Evolutionary conservation across 2,113 vertebrate genomes (phyloP).

Genomic region (Acrocephalus kingi): DNA sequence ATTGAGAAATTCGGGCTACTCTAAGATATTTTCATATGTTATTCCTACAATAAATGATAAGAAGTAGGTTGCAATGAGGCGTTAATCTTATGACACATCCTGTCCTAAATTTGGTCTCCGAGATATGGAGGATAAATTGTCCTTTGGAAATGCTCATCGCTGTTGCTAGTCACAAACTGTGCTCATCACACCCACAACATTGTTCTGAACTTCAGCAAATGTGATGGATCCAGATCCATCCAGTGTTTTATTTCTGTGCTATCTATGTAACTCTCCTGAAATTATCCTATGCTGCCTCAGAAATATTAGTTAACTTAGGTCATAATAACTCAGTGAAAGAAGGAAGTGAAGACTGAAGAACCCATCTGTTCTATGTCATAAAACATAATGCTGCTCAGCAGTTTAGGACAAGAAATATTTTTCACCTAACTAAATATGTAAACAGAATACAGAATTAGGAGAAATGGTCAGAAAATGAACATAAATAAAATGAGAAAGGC

Average conservation of each 20-base stretch:
- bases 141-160: background rate
- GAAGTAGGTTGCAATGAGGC: background rate
- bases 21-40: background rate
- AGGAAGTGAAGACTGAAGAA: background rate
- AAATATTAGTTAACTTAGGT: conserved; percentile 13
- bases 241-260: conserved; percentile 8
- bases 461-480: background rate
- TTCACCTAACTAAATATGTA: background rate
- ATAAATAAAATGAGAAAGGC: background rate
- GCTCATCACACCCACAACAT: conserved; percentile 14
- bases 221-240: background rate
- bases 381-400: background rate
- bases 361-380: background rate
- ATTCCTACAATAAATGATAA: background rate
- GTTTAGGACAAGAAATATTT: background rate
- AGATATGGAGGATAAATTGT: conserved; percentile 7
- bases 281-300: background rate
- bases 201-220: conserved; percentile 25
- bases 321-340: background rate
- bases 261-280: background rate
- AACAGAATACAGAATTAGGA: background rate
- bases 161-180: conserved; percentile 30
- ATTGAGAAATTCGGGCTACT: background rate
- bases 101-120: conserved; percentile 4
- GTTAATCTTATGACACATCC: conserved; percentile 35